Percentiles rank a stretch among this genome's conserved stretches.
Evolutionary conservation across 1,140 invertebrate species (phyloP).

Genomic region (Ceratitis capitata): DNA sequence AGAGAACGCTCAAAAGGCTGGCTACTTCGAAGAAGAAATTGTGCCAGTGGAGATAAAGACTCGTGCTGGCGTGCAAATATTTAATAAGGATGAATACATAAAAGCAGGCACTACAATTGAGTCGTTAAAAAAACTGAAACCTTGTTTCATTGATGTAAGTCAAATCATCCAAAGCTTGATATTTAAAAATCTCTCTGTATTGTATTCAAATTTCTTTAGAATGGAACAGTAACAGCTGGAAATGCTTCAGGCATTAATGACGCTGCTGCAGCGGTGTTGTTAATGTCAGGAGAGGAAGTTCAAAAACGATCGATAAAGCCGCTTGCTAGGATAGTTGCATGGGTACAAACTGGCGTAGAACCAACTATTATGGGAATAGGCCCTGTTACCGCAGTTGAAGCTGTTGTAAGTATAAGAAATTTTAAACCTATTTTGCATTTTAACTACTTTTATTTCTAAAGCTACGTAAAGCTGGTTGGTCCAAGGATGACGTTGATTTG

Average conservation of each 20-base stretch:
- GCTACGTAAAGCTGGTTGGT: constrained; percentile 83
- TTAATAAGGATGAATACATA: constrained; percentile 77
- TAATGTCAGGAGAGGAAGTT: constrained; percentile 73
- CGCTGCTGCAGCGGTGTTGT: constrained; percentile 82
- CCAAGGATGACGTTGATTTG: constrained; percentile 83
- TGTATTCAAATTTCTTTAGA: constrained; percentile 49
- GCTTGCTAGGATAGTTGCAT: constrained; percentile 75
- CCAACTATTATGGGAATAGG: constrained; percentile 82
- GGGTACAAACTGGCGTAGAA: constrained; percentile 75
- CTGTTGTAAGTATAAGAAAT: constrained; percentile 69
- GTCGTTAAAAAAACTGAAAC: constrained; percentile 71
- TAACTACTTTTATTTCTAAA: constrained; percentile 55
- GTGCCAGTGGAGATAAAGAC: constrained; percentile 70
- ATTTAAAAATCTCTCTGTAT: not conserved
- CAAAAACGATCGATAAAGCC: constrained; percentile 65
- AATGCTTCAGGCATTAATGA: constrained; percentile 88
- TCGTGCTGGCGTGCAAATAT: constrained; percentile 67
- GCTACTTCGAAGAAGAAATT: constrained; percentile 79
- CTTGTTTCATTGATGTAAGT: constrained; percentile 72
- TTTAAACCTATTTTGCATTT: not conserved
- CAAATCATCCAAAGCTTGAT: not conserved
- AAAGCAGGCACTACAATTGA: constrained; percentile 71
- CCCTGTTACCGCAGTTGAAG: constrained; percentile 75
- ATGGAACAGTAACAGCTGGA: constrained; percentile 80
- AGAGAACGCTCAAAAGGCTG: constrained; percentile 72